phyloP scores from a whole-genome alignment of 2,113 vertebrate species.

The Forbesichthys agassizii region DNA sequence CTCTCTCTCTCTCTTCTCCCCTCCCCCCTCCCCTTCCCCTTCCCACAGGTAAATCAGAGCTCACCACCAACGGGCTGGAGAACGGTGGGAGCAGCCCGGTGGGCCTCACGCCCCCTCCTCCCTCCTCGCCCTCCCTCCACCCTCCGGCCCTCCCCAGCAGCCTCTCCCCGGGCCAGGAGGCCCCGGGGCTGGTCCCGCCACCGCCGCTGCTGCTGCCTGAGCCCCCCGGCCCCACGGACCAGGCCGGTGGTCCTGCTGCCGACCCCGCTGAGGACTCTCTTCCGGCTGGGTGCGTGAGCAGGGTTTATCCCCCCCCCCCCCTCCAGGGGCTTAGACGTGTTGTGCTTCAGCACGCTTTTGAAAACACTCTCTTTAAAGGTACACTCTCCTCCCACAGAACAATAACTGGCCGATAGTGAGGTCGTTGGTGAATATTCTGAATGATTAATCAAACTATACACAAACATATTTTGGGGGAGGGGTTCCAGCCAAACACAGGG shows the following conservation, averaged over 20 bases:
- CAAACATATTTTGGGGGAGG: no score
- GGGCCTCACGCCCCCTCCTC: conserved; percentile 47
- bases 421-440: no score
- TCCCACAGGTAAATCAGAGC: conserved; percentile 81
- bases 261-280: conserved; percentile 78
- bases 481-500: no score
- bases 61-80: conserved; percentile 65
- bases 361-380: no score
- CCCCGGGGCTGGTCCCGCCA: conserved; percentile 25
- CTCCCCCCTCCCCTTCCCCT: background rate
- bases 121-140: conserved; percentile 43
- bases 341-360: no score
- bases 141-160: conserved; percentile 20
- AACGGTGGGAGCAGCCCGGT: conserved; percentile 51
- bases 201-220: conserved; percentile 26
- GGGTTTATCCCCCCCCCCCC: background rate
- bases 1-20: background rate
- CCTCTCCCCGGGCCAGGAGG: conserved; percentile 54
- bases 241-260: conserved; percentile 40
- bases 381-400: no score
- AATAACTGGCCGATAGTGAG: no score
- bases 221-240: conserved; percentile 52
- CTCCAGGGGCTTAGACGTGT: no score
- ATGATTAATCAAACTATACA: no score
- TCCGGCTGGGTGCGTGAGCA: conserved; percentile 85